A percentile compares a stretch with the other conserved stretches of the same genome.
These are phyloP conservation scores for Andrena flavipes DNA, from an alignment of 2,888 invertebrate species.

Conservation along the genomic window DNA sequence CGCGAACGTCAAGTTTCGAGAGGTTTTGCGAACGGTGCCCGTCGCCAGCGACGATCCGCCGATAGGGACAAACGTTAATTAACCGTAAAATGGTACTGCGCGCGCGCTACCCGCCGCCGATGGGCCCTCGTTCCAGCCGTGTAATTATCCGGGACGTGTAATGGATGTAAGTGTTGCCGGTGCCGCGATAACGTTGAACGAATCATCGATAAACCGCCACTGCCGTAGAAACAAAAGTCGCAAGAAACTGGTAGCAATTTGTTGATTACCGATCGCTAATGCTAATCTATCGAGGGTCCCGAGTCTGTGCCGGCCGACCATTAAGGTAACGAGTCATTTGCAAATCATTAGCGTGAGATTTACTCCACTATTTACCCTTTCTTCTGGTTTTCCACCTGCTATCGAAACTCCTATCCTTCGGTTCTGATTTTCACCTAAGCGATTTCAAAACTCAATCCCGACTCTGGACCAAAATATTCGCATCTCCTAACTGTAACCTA, in stretches of 20 bases:
- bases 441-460: no score
- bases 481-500: no score
- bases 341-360: slow-evolving; percentile 7
- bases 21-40: slow-evolving; percentile 28
- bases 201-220: slow-evolving; percentile 49
- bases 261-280: slow-evolving; percentile 42
- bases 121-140: slow-evolving; percentile 35
- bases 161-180: slow-evolving; percentile 56
- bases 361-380: background rate
- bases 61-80: slow-evolving; percentile 68
- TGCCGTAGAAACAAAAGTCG: slow-evolving; percentile 32
- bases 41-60: slow-evolving; percentile 43
- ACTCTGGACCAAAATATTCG: no score
- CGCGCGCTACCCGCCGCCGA: slow-evolving; percentile 25
- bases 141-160: slow-evolving; percentile 65
- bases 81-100: slow-evolving; percentile 56
- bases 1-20: slow-evolving; percentile 55
- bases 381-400: background rate
- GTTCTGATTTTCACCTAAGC: no score
- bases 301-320: background rate
- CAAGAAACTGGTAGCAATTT: slow-evolving; percentile 52
- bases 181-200: slow-evolving; percentile 40
- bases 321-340: slow-evolving; percentile 18
- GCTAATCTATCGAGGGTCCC: slow-evolving; percentile 26
- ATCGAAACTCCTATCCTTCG: background rate